Conservation (phyloP, 2,888 invertebrate genomes). For the Cloeon dipterum region DNA sequence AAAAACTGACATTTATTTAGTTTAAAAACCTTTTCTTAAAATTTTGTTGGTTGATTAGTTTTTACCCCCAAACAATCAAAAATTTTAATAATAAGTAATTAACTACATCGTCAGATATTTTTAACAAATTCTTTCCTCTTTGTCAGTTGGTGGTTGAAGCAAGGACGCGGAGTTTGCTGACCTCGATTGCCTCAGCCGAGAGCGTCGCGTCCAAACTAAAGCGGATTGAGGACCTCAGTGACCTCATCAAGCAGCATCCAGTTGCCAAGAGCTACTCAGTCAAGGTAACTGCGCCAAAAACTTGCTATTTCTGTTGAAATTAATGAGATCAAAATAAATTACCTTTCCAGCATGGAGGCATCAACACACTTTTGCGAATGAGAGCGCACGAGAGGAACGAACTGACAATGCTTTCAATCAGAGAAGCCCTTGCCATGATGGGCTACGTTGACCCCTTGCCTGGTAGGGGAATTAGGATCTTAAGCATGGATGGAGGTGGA, state of each 20-base stretch:
- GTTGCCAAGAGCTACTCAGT: slow-evolving; percentile 48
- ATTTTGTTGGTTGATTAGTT: too few relatives aligned
- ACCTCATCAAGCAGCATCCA: slow-evolving; percentile 49
- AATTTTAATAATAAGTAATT: slow-evolving; percentile 11
- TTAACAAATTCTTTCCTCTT: too few relatives aligned
- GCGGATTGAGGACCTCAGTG: slow-evolving; percentile 42
- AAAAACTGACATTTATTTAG: too few relatives aligned
- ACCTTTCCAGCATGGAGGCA: slow-evolving; percentile 36
- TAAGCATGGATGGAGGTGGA: slow-evolving; percentile 80
- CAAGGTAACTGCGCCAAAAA: too few relatives aligned
- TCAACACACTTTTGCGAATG: slow-evolving; percentile 35
- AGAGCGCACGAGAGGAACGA: slow-evolving; percentile 18
- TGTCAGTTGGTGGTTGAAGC: slow-evolving; percentile 35
- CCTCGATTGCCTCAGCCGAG: slow-evolving; percentile 32
- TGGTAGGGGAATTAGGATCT: slow-evolving; percentile 50
- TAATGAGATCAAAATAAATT: too few relatives aligned
- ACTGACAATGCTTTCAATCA: slow-evolving; percentile 16
- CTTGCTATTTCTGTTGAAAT: too few relatives aligned
- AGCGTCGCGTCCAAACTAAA: slow-evolving; percentile 29
- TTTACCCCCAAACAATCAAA: too few relatives aligned
- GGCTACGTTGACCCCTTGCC: slow-evolving; percentile 45
- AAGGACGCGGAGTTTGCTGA: slow-evolving; percentile 39
- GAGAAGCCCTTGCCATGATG: slow-evolving; percentile 40
- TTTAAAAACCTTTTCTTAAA: too few relatives aligned
- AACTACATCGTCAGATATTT: slow-evolving; percentile 8